phyloP scores from a whole-genome alignment of 2,797 vertebrate genomes.

The Staurois parvus region DNA sequence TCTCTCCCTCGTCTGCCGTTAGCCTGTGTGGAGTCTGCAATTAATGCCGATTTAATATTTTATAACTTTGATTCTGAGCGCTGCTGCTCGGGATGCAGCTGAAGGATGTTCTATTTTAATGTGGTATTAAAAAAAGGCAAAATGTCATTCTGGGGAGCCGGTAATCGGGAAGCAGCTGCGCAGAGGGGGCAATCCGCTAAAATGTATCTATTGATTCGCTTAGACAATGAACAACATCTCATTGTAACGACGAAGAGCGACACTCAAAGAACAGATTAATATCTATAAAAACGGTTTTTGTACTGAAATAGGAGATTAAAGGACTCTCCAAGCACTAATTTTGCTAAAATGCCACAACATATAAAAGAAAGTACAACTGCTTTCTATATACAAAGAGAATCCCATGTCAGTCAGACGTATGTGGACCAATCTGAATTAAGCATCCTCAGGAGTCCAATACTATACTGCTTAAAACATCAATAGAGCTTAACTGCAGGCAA shows the following conservation, averaged over 20 bases:
- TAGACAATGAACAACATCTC: constrained; percentile 9
- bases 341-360: background rate
- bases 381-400: too few relatives aligned
- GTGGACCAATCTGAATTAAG: too few relatives aligned
- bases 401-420: too few relatives aligned
- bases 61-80: constrained; percentile 56
- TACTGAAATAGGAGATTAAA: background rate
- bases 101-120: constrained; percentile 33
- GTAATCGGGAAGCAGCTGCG: constrained; percentile 21
- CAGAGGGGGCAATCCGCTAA: constrained; percentile 12
- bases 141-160: constrained; percentile 40
- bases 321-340: background rate
- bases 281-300: background rate
- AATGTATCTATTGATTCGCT: background rate
- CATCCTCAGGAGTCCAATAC: too few relatives aligned
- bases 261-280: constrained; percentile 4
- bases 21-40: constrained; percentile 51
- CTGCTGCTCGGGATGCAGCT: constrained; percentile 29
- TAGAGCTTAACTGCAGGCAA: too few relatives aligned
- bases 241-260: background rate
- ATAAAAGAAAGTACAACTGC: too few relatives aligned
- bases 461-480: too few relatives aligned
- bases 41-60: constrained; percentile 60
- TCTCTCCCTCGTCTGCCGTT: constrained; percentile 40
- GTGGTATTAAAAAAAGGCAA: background rate